These are phyloP conservation scores for Onychostruthus taczanowskii DNA, from an alignment of 2,113 vertebrate species.

Conservation along the genomic window DNA sequence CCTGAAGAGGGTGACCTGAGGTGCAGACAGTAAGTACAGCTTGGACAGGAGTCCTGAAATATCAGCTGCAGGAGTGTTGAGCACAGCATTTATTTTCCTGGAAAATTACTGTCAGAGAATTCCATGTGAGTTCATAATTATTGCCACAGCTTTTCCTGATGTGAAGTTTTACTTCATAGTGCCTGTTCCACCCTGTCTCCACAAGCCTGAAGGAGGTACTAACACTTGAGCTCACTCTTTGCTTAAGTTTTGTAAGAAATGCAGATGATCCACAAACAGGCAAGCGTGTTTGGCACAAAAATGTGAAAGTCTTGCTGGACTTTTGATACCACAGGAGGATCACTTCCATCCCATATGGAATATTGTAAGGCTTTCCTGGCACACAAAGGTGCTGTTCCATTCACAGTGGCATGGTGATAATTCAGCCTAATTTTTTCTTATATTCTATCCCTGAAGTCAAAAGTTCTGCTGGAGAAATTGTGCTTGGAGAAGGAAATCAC, in stretches of 20 bases:
- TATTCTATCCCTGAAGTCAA: neutral
- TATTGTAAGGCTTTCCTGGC: neutral
- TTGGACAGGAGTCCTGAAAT: neutral
- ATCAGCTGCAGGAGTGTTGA: neutral
- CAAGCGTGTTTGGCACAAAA: neutral
- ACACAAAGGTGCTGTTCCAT: neutral
- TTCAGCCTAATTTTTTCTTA: neutral
- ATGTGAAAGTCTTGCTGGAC: neutral
- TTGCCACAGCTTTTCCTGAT: neutral
- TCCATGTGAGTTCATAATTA: neutral
- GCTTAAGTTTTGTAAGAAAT: neutral
- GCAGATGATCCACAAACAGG: neutral
- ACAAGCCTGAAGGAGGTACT: neutral
- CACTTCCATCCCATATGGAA: accelerated
- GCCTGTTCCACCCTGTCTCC: neutral
- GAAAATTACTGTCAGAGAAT: neutral
- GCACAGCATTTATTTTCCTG: neutral
- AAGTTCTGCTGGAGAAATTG: neutral
- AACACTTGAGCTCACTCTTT: neutral
- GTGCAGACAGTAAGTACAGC: neutral
- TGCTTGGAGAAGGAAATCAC: neutral
- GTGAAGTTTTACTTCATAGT: neutral
- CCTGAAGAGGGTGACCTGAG: neutral
- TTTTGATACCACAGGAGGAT: accelerated
- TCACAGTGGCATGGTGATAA: neutral